Percentiles rank a stretch among this genome's conserved stretches.
Conservation (phyloP, 2,888 invertebrate species). For the Tipula unca region DNA sequence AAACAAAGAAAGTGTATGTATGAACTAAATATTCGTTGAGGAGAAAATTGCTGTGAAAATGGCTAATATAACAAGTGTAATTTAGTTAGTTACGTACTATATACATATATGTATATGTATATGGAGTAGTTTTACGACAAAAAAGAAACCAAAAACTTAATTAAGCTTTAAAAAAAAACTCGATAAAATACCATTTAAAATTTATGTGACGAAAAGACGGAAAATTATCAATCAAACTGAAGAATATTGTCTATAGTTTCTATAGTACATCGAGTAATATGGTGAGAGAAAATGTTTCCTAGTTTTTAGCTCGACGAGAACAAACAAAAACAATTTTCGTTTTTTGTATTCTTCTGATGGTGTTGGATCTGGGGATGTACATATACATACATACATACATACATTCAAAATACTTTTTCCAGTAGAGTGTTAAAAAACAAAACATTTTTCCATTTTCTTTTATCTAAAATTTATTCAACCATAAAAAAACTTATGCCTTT, state of each 20-base stretch:
- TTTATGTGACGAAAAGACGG: not conserved
- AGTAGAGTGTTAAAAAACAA: not conserved
- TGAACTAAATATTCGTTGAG: not conserved
- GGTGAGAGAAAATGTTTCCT: not conserved
- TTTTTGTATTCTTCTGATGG: not conserved
- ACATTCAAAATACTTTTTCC: not conserved
- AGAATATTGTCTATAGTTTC: not conserved
- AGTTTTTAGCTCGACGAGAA: not conserved
- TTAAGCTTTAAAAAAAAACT: not conserved
- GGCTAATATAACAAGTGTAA: not conserved
- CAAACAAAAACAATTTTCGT: not conserved
- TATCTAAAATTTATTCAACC: constrained; percentile 14
- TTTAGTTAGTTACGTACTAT: no score
- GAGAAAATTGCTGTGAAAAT: not conserved
- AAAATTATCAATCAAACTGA: not conserved
- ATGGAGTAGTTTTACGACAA: not conserved
- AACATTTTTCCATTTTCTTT: not conserved
- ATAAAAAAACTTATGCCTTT: constrained; percentile 14
- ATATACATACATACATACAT: not conserved
- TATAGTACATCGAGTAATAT: not conserved
- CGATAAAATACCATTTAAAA: not conserved
- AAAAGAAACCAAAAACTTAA: not conserved
- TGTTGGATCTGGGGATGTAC: not conserved
- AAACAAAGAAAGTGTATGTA: not conserved
- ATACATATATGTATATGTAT: not conserved